A percentile compares a stretch with the other conserved stretches of the same genome.
Conservation (phyloP, 2,888 invertebrate genomes). For the Acanthopleura granulata region DNA sequence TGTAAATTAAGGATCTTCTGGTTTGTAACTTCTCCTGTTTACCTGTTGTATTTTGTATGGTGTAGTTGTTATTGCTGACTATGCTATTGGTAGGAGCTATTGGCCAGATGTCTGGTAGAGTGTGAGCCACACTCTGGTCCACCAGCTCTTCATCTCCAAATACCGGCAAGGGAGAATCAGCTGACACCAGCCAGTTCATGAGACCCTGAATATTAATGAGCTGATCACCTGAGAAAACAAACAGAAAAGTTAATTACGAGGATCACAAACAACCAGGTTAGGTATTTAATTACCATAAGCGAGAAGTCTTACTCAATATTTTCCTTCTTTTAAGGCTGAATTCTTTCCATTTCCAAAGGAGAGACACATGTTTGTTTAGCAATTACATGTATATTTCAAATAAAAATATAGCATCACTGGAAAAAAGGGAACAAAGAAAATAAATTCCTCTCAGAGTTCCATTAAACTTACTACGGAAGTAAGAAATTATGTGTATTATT, state of each 20-base stretch:
- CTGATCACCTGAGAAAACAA: conserved; percentile 37
- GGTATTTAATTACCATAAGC: not conserved
- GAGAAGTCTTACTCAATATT: too few species aligned
- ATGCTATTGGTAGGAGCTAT: conserved; percentile 78
- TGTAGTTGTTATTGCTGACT: conserved; percentile 32
- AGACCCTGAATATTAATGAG: conserved; percentile 75
- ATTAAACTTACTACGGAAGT: too few species aligned
- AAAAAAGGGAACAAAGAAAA: too few species aligned
- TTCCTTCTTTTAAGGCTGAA: too few species aligned
- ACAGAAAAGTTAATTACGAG: not conserved
- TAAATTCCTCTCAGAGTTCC: too few species aligned
- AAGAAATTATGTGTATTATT: too few species aligned
- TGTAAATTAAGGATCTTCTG: too few species aligned
- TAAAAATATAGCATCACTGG: too few species aligned
- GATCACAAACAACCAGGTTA: not conserved
- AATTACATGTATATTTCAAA: too few species aligned
- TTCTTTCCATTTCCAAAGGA: too few species aligned
- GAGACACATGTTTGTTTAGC: too few species aligned
- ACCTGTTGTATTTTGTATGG: conserved; percentile 39
- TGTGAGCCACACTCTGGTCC: conserved; percentile 71
- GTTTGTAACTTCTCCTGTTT: not conserved
- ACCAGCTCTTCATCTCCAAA: conserved; percentile 70
- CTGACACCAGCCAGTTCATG: conserved; percentile 79
- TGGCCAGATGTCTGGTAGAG: conserved; percentile 82
- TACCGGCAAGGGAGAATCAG: conserved; percentile 76